These are phyloP conservation scores for Amphimallon solstitiale DNA, from an alignment of 2,888 invertebrate genomes.

Conservation along the genomic window DNA sequence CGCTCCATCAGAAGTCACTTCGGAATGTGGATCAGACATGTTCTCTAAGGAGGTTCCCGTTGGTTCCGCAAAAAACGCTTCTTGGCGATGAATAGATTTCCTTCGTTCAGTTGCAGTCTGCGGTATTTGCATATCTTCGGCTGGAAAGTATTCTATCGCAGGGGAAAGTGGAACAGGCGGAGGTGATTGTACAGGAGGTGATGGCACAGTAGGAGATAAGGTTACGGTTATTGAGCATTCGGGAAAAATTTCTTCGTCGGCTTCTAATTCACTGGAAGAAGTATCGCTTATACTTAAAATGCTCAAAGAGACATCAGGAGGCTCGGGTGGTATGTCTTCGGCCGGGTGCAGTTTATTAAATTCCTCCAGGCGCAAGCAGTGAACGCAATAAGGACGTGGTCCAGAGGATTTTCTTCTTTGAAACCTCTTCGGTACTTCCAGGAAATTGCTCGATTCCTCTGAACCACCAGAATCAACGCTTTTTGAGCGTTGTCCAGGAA, in stretches of 20 bases:
- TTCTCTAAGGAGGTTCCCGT: conserved; percentile 78
- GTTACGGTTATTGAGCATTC: conserved; percentile 74
- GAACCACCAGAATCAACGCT: conserved; percentile 84
- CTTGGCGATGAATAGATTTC: conserved; percentile 82
- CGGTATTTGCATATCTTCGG: conserved; percentile 58
- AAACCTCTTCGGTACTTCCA: conserved; percentile 68
- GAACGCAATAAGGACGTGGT: conserved; percentile 77
- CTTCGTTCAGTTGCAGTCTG: conserved; percentile 65
- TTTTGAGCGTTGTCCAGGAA: conserved; percentile 76
- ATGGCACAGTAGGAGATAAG: conserved; percentile 68
- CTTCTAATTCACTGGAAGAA: conserved; percentile 63
- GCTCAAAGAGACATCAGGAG: conserved; percentile 47
- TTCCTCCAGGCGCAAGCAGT: conserved; percentile 81
- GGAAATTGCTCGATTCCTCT: conserved; percentile 71
- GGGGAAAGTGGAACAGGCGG: conserved; percentile 64
- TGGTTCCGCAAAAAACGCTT: conserved; percentile 82
- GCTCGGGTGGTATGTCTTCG: conserved; percentile 61
- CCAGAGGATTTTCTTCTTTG: conserved; percentile 73
- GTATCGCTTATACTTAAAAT: conserved; percentile 66
- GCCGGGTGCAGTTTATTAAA: conserved; percentile 70
- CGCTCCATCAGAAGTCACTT: conserved; percentile 61
- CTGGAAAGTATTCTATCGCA: conserved; percentile 69
- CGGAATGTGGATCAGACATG: conserved; percentile 65
- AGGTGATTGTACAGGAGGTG: conserved; percentile 62
- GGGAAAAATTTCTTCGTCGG: conserved; percentile 59